Base-by-base conservation (phyloP, 2,113 vertebrate species). In the Melanerpes aurifrons region DNA sequence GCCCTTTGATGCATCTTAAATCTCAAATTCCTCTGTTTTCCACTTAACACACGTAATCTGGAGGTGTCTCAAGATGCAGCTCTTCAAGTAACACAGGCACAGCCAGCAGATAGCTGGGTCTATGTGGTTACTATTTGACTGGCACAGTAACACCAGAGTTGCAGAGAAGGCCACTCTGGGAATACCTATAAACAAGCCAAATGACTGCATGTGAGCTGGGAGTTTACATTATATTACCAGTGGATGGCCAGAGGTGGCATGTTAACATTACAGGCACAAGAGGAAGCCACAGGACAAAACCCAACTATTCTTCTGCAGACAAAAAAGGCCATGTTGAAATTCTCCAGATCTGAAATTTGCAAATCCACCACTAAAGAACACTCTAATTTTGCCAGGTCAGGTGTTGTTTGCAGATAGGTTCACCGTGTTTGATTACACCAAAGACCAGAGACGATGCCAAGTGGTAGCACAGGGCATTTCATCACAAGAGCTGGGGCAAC, bases 281-380 rank as follows among this genome's bases (percentile, higher is more conserved):
- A 56, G 0, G 48, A 21, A 71, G 66, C 48, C 79, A 50, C n/a
- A 75, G 68, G 13, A 56, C 0, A 0, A 86, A 71, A 45, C 29
- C 64, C 76, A 76, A 16, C 11, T 64, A 1, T 35, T 57, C 54
- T 53, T 22, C 61, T 40, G 54, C 28, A 53, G 40, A 74, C 47
- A 63, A 32, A 58, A 45, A 78, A 29, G 3, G 10, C 16, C 11
- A 22, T 4, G 9, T 0, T 31, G 43, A 61, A 57, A 86, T 43
- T 47, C 4, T 0, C 24, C 63, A 31, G 16, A 50, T 31, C 29
- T 68, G 48, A 59, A 58, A 75, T 28, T 59, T 29, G 13, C 43
- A 35, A 48, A 68, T 21, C 37, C 59, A 53, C 10, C 53, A 28
- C 6, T 5, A n/a, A 14, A 8, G n/a, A 89, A 17, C 1, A 1